Evolutionary conservation across 2,113 vertebrate species (phyloP), one percentile per base, ranked within the genome.

Genomic region (Empidonax alnorum): DNA sequence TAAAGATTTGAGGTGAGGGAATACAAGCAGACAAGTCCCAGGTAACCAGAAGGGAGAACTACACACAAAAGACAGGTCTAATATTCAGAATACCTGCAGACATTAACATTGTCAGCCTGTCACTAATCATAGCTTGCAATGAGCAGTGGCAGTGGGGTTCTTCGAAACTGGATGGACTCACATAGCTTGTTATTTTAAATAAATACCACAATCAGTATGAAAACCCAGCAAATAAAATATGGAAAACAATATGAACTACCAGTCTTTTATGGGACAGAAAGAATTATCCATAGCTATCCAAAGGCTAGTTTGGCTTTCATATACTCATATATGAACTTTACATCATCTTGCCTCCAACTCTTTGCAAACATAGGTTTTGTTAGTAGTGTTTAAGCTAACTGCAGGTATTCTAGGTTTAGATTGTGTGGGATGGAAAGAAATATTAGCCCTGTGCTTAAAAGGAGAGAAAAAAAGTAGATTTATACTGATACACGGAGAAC

Each of bases 221-320:
- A 96, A 91, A 72, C 44, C 65, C 88, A 92, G 88, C 56, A 78
- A 86, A 76, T 89, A 67, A 86, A 93, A 39, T 75, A 94, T 9
- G 35, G 84, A 86, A 96, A 95, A 23, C 83, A 90, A 75, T 93
- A 49, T 61, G 88, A 93, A 79, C 84, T 76, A 93, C 74, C 67
- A 95, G 66, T 76, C 61, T 92, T 95, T 84, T 90, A 86, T 90
- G 56, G 76, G 93, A 86, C 3, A 6, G 87, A 90, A 96, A 84
- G 85, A 92, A 96, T 95, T 96, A 94, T 84, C 91, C 56, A 8
- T 42, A 94, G 94, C 68, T 93, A 88, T 90, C 93, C 75, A 92
- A 95, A 93, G 93, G 85, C 90, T 89, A 94, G 82, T 80, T 83
- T 56, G 72, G 85, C 92, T 94, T 95, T 94, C 83, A 86, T 47